Evolutionary conservation across 2,888 invertebrate species (phyloP), one percentile per base, ranked within the genome.

Genomic region (Pristionchus mayeri): DNA sequence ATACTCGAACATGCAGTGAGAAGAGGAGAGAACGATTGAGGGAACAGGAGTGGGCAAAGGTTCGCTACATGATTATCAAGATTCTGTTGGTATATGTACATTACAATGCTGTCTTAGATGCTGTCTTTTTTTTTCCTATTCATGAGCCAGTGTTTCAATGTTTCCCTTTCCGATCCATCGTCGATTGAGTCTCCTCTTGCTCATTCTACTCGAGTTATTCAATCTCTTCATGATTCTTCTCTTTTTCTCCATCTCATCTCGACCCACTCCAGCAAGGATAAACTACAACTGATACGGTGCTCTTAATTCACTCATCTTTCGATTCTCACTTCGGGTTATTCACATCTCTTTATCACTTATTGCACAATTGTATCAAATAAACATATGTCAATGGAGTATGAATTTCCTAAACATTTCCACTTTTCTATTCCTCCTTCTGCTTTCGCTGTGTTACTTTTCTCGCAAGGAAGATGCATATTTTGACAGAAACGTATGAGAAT

Each of bases 211-310:
- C 37, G 67, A 67, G n/a, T 34, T 13, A 9, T 67, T 67, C 67
- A 67, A 67, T 67, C 67, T 67, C 37, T 37, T 67, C 67, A 37
- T 67, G 30, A n/a, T 67, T 21, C n/a, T 34, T 67, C 67, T 67
- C 21, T 67, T 67, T 37, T 67, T 67, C 67, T 67, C 11, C 40
- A n/a, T 40, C 37, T 37, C 67, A n/a, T 24, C 67, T 21, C 34
- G 37, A 30, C 67, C 67, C 0, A 67, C 67, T 21, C 37, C 67
- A 4, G 67, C 67, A 37, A 34, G 67, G 37, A 67, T 67, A 6
- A 67, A 67, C 9, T 67, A 67, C 37, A 67, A 67, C 67, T 67
- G 21, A 67, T 44, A 34, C 60, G 60, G 30, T 60, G 60, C 60
- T 60, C 16, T 16, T 3, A 30, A 30, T 30, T 60, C 57, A 57